These are phyloP conservation scores for Helicolenus hilgendorfi DNA, from an alignment of 2,797 vertebrate species.

Conservation along the genomic window DNA sequence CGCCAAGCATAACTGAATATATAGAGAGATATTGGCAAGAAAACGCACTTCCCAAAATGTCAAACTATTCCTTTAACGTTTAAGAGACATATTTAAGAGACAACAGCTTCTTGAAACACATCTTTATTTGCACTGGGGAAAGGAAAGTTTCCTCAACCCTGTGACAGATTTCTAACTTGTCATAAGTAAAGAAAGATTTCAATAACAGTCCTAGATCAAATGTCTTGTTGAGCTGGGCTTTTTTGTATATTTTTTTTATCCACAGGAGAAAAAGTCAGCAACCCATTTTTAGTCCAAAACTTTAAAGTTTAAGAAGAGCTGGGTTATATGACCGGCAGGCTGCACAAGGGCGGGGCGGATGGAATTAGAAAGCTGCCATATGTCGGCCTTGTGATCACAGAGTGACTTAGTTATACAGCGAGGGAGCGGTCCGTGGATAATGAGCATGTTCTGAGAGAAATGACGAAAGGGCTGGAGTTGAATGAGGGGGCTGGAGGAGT, in stretches of 20 bases:
- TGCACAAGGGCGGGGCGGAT: conserved; percentile 54
- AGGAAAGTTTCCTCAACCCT: not conserved
- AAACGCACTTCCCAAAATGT: not conserved
- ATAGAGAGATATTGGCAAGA: not conserved
- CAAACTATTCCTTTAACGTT: not conserved
- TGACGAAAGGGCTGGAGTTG: conserved; percentile 44
- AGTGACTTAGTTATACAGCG: conserved; percentile 35
- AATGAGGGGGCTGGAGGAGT: conserved; percentile 9
- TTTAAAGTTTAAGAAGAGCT: conserved; percentile 21
- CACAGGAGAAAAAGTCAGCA: not conserved
- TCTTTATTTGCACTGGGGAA: not conserved
- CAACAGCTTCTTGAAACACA: not conserved
- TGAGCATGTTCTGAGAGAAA: conserved; percentile 62
- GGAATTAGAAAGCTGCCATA: conserved; percentile 75
- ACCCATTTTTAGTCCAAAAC: conserved; percentile 25
- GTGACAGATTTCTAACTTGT: not conserved
- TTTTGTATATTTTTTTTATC: not conserved
- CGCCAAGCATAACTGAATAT: too few species aligned
- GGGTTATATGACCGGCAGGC: conserved; percentile 15
- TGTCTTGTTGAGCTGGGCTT: not conserved
- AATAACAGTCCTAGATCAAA: not conserved
- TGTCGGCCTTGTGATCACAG: conserved; percentile 76
- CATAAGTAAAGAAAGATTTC: not conserved
- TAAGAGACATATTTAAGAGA: not conserved
- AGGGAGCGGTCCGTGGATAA: conserved; percentile 74